Evolutionary conservation across 2,797 vertebrate genomes (phyloP), one percentile per base, ranked within the genome.

Genomic region (Gymnopithys bicolor): DNA sequence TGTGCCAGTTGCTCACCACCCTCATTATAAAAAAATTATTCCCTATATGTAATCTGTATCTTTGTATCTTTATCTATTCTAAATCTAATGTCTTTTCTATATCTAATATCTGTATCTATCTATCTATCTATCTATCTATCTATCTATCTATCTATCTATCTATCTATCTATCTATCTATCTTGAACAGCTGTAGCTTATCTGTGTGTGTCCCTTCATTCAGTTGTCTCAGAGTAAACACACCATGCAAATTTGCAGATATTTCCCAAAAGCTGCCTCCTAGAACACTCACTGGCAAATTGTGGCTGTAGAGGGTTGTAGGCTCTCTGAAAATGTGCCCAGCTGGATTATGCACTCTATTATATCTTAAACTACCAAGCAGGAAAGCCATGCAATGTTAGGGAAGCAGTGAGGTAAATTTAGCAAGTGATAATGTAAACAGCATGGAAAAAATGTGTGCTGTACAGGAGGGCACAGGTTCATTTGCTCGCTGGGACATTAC

Each of bases 381-480:
- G 74, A 96, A 88, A 94, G 49, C 71, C 45, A 58, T 0, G 11
- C 55, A 74, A 19, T 10, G 41, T 18, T 53, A 70, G 77, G 77
- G 76, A 91, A 94, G 83, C 39, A 59, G 48, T 68, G 74, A 30
- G 90, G 86, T 91, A 97, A 90, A 92, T 93, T 94, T 96, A 96
- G 85, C 69, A 84, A 79, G 59, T 14, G 69, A 76, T 94, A 95
- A 91, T 46, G 69, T 87, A 94, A 92, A 88, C 27, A 84, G 41
- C 74, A 77, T 60, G 93, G 93, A 86, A 94, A 96, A 96, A 88
- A 84, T 45, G 62, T 32, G 41, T n/a, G 55, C 74, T 41, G 52
- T 33, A 32, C 51, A n/a, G 45, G 51, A 73, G 48, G 77, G 83
- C 62, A 91, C 11, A 28, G 73, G 56, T 25, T 2, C 24, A 3